phyloP scores from a whole-genome alignment of 2,113 vertebrate genomes.

The Donacobius atricapilla region DNA sequence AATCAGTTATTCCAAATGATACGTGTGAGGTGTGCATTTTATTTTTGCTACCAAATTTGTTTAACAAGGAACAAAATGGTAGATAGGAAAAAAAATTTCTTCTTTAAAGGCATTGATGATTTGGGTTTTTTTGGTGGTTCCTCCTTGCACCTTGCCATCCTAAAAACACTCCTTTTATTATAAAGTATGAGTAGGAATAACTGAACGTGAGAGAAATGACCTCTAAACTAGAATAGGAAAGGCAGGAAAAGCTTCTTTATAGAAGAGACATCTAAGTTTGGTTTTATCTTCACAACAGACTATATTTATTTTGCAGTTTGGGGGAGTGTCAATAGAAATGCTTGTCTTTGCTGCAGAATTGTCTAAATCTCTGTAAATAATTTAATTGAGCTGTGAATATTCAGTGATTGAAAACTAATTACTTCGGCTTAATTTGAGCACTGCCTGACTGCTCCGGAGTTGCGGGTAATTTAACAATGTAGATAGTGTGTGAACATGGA shows the following conservation, averaged over 20 bases:
- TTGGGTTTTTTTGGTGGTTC: background rate
- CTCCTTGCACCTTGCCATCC: background rate
- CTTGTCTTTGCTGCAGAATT: slow-evolving; percentile 29
- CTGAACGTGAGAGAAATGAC: slow-evolving; percentile 40
- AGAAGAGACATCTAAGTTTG: background rate
- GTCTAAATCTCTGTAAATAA: slow-evolving; percentile 75
- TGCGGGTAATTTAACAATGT: slow-evolving; percentile 72
- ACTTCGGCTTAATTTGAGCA: slow-evolving; percentile 75
- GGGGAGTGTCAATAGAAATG: slow-evolving; percentile 59
- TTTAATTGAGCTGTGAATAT: slow-evolving; percentile 79
- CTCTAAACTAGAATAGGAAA: background rate
- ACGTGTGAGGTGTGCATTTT: background rate
- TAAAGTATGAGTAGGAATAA: slow-evolving; percentile 25
- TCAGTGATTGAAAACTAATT: slow-evolving; percentile 78
- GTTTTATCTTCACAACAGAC: slow-evolving; percentile 60
- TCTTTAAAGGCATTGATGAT: background rate
- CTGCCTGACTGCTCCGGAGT: slow-evolving; percentile 72
- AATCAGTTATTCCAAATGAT: background rate
- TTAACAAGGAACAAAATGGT: slow-evolving; percentile 19
- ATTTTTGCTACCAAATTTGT: background rate
- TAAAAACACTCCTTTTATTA: background rate
- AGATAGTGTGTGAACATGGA: slow-evolving; percentile 62
- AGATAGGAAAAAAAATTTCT: background rate
- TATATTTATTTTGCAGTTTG: slow-evolving; percentile 61
- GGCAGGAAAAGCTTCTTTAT: background rate